Evolutionary conservation across 1,140 invertebrate species (phyloP).

Genomic region (Trichonephila clavipes): DNA sequence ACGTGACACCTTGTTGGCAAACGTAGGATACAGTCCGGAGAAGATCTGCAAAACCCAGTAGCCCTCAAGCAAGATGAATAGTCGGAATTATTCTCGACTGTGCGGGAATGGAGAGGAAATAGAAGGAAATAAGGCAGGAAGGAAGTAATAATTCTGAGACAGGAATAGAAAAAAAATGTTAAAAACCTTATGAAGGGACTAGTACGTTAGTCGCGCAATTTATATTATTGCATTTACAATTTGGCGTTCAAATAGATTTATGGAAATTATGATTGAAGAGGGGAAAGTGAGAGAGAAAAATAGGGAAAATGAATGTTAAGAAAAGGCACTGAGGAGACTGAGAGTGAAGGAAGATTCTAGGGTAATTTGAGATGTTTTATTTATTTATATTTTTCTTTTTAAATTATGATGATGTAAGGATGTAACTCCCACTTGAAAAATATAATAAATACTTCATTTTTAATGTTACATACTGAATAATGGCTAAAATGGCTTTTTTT

Average conservation of each 20-base stretch:
- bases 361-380: neutral
- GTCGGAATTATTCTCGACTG: conserved; percentile 15
- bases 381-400: neutral
- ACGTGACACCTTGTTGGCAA: conserved; percentile 55
- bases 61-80: conserved; percentile 48
- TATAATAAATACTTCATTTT: neutral
- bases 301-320: neutral
- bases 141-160: conserved; percentile 62
- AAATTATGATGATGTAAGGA: too few species aligned
- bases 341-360: neutral
- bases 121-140: conserved; percentile 38
- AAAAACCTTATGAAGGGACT: conserved; percentile 21
- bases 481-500: neutral
- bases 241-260: conserved; percentile 61
- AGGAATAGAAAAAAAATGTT: neutral
- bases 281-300: too few species aligned
- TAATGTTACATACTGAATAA: neutral
- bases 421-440: neutral
- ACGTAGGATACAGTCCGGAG: conserved; percentile 1
- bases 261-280: conserved; percentile 70
- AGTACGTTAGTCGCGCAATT: conserved; percentile 24
- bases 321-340: neutral
- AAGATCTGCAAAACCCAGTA: neutral
- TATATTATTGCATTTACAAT: conserved; percentile 70
- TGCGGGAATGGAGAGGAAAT: neutral